Base-by-base conservation (phyloP, 2,797 vertebrate genomes). In the Nyctalus aviator region DNA sequence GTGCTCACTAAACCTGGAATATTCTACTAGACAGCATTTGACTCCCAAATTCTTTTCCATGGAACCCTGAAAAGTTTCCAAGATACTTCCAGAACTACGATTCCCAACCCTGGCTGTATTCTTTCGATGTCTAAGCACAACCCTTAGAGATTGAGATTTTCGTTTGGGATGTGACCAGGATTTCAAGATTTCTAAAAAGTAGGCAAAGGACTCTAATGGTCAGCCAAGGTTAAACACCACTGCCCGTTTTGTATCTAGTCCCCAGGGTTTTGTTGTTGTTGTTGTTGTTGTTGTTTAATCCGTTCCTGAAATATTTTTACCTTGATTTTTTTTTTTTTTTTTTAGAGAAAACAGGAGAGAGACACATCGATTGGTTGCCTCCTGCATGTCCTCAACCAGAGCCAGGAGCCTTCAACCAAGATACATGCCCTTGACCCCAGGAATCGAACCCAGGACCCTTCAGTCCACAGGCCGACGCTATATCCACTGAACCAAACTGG, bases 21-120 rank as follows among this genome's bases (percentile, higher is more conserved):
- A n/a, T 68, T 50, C 46, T 64, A 3, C 21, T n/a, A 48, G 10
- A 27, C 7, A 44, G 27, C 6, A 57, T 8, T 79, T 13, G 27
- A 90, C 41, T 79, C 48, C 50, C 77, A 78, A 71, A 50, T 44
- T 93, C n/a, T 30, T 90, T 88, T 23, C 84, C 85, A 93, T 1
- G 6, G 78, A 88, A 94, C 11, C 32, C 27, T n/a, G 35, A 92
- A 59, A 13, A 66, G 27, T 48, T 90, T 30, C 73, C 91, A 84
- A 95, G 32, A 88, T 25, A 90, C 73, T 59, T 93, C 73, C 2
- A 83, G n/a, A 75, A 32, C 25, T 30, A 0, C 5, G 25, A 32
- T 57, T 83, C 32, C 64, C 57, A 92, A 62, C 82, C n/a, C 27
- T 57, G 13, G 23, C 69, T 77, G 41, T n/a, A 84, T 0, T 35